phyloP scores from a whole-genome alignment of 2,888 invertebrate species.

The Troides oblongomaculatus region DNA sequence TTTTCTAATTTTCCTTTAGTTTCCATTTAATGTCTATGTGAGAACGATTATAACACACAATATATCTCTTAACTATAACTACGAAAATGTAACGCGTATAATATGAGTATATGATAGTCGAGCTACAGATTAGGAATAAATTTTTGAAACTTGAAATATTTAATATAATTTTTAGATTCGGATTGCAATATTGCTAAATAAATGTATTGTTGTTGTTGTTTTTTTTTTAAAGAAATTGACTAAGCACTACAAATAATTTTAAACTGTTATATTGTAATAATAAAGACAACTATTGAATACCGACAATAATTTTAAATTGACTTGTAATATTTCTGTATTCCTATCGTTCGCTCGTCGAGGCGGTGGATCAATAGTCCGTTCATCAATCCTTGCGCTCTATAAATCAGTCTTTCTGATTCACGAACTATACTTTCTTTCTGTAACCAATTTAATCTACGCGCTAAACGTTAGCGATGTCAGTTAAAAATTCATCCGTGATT shows the following conservation, averaged over 20 bases:
- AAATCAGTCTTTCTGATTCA: conserved; percentile 53
- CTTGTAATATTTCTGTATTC: conserved; percentile 11
- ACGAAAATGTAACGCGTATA: conserved; percentile 9
- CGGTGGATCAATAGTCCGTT: conserved; percentile 41
- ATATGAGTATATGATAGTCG: background rate
- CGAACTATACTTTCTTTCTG: conserved; percentile 43
- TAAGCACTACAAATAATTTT: no score
- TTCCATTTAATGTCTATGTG: conserved; percentile 27
- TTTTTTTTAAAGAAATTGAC: background rate
- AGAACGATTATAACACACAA: conserved; percentile 12
- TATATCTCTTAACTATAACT: conserved; percentile 10
- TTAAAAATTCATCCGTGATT: conserved; percentile 56
- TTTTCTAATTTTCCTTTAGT: conserved; percentile 36
- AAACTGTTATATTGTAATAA: no score
- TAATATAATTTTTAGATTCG: background rate
- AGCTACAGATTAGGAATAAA: background rate
- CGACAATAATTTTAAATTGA: conserved; percentile 23
- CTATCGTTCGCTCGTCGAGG: conserved; percentile 11
- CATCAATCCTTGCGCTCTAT: conserved; percentile 46
- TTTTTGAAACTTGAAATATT: background rate
- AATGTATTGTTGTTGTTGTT: background rate
- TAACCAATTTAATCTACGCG: conserved; percentile 34
- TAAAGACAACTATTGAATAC: background rate
- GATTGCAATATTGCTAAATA: background rate
- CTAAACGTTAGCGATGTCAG: conserved; percentile 35